Evolutionary conservation across 2,888 invertebrate genomes (phyloP), one percentile per base, ranked within the genome.

Genomic region (Synergus japonicus): DNA sequence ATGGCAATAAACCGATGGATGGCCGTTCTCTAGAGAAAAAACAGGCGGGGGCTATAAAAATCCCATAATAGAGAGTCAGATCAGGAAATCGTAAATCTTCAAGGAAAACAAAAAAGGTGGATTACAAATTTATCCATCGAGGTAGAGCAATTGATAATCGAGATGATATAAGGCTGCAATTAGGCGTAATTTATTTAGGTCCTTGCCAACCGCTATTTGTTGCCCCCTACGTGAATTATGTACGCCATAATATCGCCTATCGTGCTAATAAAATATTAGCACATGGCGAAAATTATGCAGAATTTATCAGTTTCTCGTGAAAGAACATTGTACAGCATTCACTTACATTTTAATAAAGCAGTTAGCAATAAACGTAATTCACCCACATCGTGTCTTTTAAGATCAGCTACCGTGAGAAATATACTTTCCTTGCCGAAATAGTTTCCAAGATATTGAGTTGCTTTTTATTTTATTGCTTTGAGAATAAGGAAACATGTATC

Each of bases 161-260:
- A 66, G 82, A 81, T 82, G 76, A 46, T 82, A 83, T 83, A 81
- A 80, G 69, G 58, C 12, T 67, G 80, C 81, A 82, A 84, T 82
- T 82, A 84, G 82, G 79, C 76, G 77, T 64, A 81, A 82, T 84
- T 83, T 82, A 84, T 84, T 81, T 78, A 79, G 82, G 82, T 80
- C 81, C 82, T 79, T 54, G 66, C 54, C 66, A 65, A 58, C 78
- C 37, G 69, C 77, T 77, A 79, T 79, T 82, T 76, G 78, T 82
- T 77, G 78, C 78, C 76, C 78, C 44, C 67, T 29, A 77, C 79
- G 66, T 82, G 79, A 84, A 79, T 81, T 83, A 83, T 80, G 22
- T 65, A 73, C 78, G 37, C 77, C 64, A 81, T 83, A 81, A 84
- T 84, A 83, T 83, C 10, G 41, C 73, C 54, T 73, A 73, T 58